Evolutionary conservation across 1,140 invertebrate species (phyloP), one percentile per base, ranked within the genome.

Genomic region (Heliconius hewitsoni): DNA sequence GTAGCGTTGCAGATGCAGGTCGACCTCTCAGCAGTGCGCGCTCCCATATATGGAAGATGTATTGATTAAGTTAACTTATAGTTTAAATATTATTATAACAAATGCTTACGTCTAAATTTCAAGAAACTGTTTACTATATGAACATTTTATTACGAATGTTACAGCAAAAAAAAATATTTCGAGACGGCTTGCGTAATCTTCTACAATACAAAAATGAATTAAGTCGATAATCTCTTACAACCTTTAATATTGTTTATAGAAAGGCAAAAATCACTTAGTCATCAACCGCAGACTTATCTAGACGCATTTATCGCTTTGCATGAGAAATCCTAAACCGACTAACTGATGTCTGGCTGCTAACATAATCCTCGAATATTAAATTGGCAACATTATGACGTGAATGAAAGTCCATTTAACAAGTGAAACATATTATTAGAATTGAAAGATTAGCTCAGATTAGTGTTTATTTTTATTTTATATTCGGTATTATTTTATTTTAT

Each of bases 341-440:
- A 70, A 78, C 34, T 72, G 70, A 80, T 57, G 81, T 86, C 82
- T 81, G 81, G 79, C 80, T 60, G 79, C 80, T 75, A 70, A 82
- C 78, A 72, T 91, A 89, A 91, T 89, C 90, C 85, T 87, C 88
- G 84, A 88, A 89, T 89, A 85, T 77, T 78, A 81, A 86, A 83
- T 81, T 85, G 84, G 86, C 85, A 89, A 89, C 76, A 74, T 74
- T 81, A 52, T 52, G 80, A 77, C 80, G 77, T 78, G 83, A 85
- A 86, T 81, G 86, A 86, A 85, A 84, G 84, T 85, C 70, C n/a
- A 42, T 39, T 72, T 72, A 72, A 55, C 13, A 55, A 30, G 46
- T 42, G 66, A 72, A 72, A 66, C 30, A 30, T 66, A 27, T 39
- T 42, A 39, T 72, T 9, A 72, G 30, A 72, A 66, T 66, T 66